Base-by-base conservation (phyloP, 2,888 invertebrate species). In the Xestia c-nigrum region DNA sequence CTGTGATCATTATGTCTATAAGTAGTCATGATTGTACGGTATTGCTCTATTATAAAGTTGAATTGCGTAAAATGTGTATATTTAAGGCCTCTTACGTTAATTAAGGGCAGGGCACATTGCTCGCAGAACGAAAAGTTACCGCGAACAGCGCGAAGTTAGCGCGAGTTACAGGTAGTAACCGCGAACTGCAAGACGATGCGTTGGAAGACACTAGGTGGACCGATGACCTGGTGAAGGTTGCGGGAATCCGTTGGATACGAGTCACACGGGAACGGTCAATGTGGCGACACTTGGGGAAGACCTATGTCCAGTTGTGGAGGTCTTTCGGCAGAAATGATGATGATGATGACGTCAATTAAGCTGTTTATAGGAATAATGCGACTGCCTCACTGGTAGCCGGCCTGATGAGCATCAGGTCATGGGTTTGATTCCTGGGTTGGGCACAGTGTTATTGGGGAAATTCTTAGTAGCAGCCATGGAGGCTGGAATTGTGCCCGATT, bases 11-110 rank as follows among this genome's bases (percentile, higher is more conserved):
- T 67, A 81, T n/a, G 14, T 5, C 2, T 7, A 5, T n/a, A 38
- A 67, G 40, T 63, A 50, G 16, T 9, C 12, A 81, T 73, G 24
- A 80, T 77, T 63, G 5, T 63, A 80, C 0, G 9, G 16, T 9
- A 0, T 21, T 21, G 1, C 21, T 47, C 24, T 10, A 40, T 78
- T 67, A 78, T 3, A 16, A 40, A n/a, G 47, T 31, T 40, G 0
- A 9, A 40, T n/a, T 7, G 0, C 5, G 43, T 55, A n/a, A 72
- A 73, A 73, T 43, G 43, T 21, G 14, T 78, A 40, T 72, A 52
- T 19, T 78, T 73, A 59, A 9, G 5, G 1, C 0, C 38, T 12
- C 52, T 43, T 55, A 55, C 5, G n/a, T 19, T 52, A 46, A 24
- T 43, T n/a, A n/a, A n/a, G n/a, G n/a, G n/a, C n/a, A n/a, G n/a